These are phyloP conservation scores for Drosophila grimshawi DNA, from an alignment of 1,140 invertebrate species.

Conservation along the genomic window DNA sequence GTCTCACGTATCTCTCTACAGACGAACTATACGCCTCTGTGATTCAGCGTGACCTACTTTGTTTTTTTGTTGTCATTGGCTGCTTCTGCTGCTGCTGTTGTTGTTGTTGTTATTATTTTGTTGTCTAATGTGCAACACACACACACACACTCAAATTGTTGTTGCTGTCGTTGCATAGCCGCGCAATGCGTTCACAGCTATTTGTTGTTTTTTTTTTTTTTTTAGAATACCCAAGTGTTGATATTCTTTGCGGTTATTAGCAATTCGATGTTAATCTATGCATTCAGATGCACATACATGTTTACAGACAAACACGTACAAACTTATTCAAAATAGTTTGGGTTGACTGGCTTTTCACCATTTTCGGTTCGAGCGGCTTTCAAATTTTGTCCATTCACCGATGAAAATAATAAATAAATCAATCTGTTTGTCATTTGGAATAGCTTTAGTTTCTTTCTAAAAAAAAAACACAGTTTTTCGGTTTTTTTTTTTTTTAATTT, in stretches of 20 bases:
- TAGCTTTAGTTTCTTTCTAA: too few relatives aligned
- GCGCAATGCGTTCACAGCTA: slow-evolving; percentile 68
- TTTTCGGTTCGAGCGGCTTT: too few relatives aligned
- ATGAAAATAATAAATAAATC: too few relatives aligned
- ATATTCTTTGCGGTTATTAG: slow-evolving; percentile 42
- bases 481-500: too few relatives aligned
- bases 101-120: not conserved
- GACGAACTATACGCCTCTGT: slow-evolving; percentile 59
- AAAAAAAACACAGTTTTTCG: too few relatives aligned
- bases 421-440: too few relatives aligned
- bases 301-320: too few relatives aligned
- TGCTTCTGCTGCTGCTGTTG: slow-evolving; percentile 38
- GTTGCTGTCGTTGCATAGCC: slow-evolving; percentile 43
- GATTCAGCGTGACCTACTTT: slow-evolving; percentile 73
- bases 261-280: slow-evolving; percentile 46
- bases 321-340: too few relatives aligned
- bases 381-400: too few relatives aligned
- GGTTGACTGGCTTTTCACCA: too few relatives aligned
- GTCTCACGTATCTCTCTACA: slow-evolving; percentile 22
- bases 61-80: slow-evolving; percentile 69
- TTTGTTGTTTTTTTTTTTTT: too few relatives aligned
- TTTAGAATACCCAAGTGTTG: slow-evolving; percentile 37
- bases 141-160: slow-evolving; percentile 20
- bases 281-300: too few relatives aligned
- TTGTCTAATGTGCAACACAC: slow-evolving; percentile 32